These are phyloP conservation scores for Caenorhabditis sp. DNA, from an alignment of 2,888 invertebrate genomes.

Conservation along the genomic window DNA sequence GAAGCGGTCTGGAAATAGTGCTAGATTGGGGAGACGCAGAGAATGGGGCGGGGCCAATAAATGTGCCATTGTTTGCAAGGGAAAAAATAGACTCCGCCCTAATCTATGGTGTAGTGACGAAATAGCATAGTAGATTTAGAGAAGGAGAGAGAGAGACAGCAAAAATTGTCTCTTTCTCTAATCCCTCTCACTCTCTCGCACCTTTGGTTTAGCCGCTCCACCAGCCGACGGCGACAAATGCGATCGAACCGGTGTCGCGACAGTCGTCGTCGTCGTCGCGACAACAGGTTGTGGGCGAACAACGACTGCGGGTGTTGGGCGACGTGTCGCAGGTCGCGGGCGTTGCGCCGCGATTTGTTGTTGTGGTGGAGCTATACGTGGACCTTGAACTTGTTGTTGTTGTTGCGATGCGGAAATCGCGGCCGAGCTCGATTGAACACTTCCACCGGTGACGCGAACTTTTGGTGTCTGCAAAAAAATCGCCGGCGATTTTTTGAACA, in stretches of 20 bases:
- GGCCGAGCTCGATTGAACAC: conserved; percentile 29
- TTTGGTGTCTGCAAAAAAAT: not conserved
- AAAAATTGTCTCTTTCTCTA: too few relatives aligned
- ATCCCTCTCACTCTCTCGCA: conserved; percentile 15
- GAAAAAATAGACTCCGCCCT: too few relatives aligned
- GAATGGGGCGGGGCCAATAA: not conserved
- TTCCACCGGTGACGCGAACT: conserved; percentile 31
- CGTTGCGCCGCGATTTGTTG: not conserved
- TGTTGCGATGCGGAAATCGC: not conserved
- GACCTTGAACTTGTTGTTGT: conserved; percentile 10
- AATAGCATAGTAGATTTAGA: too few relatives aligned
- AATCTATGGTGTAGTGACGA: too few relatives aligned
- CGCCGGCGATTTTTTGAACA: too few relatives aligned
- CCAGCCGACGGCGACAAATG: conserved; percentile 32
- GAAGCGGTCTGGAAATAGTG: conserved; percentile 46
- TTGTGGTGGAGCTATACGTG: not conserved
- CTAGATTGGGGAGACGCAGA: not conserved
- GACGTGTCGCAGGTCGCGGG: conserved; percentile 10
- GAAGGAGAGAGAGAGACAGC: too few relatives aligned
- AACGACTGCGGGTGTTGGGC: not conserved
- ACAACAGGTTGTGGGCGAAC: conserved; percentile 8
- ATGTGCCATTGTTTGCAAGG: too few relatives aligned
- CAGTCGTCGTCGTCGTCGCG: conserved; percentile 4
- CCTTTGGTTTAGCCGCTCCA: conserved; percentile 13
- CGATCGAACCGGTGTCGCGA: not conserved